phyloP scores from a whole-genome alignment of 2,888 invertebrate species.

The Loripinus fragilis region DNA sequence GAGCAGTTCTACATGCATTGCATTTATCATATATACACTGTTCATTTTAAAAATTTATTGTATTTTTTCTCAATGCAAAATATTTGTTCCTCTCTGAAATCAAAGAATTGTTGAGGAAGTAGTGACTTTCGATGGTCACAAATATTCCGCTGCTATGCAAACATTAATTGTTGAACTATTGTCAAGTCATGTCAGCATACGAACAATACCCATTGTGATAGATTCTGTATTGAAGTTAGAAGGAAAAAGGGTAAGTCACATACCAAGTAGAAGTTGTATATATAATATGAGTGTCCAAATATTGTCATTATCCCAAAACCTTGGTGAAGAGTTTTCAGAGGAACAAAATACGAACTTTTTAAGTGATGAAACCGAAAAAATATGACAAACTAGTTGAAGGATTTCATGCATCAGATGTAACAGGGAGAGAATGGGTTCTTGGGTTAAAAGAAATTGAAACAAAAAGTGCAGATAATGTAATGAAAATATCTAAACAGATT shows the following conservation, averaged over 20 bases:
- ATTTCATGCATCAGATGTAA: not conserved
- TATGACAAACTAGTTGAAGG: not conserved
- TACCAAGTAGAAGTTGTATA: not conserved
- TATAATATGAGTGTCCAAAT: constrained; percentile 5
- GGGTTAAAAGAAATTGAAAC: not conserved
- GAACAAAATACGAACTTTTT: not conserved
- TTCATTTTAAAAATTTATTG: no score
- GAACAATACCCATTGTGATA: not conserved
- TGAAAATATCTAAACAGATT: not conserved
- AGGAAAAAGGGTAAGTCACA: not conserved
- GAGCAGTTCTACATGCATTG: no score
- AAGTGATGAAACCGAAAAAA: constrained; percentile 5
- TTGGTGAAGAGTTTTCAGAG: not conserved
- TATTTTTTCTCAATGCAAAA: no score
- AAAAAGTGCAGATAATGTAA: not conserved
- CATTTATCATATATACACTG: no score
- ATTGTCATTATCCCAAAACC: not conserved
- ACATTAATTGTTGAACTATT: not conserved
- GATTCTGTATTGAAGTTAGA: not conserved
- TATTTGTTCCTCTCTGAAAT: no score
- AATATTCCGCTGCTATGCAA: not conserved
- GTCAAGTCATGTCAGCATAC: not conserved
- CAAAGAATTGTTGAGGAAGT: no score
- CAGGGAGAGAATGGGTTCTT: not conserved
- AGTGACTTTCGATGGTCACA: not conserved